Evolutionary conservation across 2,888 invertebrate genomes (phyloP).

Genomic region (Amiota mariae): DNA sequence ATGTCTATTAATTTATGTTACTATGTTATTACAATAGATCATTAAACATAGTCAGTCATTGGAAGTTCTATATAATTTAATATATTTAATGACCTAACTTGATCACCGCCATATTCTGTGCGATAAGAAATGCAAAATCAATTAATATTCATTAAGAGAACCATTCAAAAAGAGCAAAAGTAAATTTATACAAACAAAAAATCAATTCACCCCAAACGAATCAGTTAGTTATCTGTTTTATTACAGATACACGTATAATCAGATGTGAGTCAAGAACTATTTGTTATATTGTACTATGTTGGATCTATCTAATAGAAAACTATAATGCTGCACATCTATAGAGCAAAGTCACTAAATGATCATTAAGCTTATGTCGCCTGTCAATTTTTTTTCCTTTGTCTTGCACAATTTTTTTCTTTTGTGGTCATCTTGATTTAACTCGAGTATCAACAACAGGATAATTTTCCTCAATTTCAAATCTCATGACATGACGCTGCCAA

Average conservation of each 20-base stretch:
- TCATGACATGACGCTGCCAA: conserved; percentile 16
- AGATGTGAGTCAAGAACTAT: too few relatives aligned
- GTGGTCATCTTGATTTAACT: conserved; percentile 7
- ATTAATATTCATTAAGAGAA: background rate
- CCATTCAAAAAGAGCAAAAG: background rate
- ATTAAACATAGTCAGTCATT: too few relatives aligned
- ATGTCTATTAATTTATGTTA: too few relatives aligned
- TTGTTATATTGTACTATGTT: too few relatives aligned
- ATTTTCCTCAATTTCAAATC: background rate
- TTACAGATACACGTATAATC: too few relatives aligned
- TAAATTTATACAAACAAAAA: background rate
- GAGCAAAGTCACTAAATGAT: conserved; percentile 21
- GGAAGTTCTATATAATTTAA: too few relatives aligned
- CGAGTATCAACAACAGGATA: background rate
- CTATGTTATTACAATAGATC: too few relatives aligned
- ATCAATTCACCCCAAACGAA: conserved; percentile 2
- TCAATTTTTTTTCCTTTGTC: conserved; percentile 7
- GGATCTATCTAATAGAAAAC: too few relatives aligned
- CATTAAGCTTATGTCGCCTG: conserved; percentile 24
- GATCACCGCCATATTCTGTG: too few relatives aligned
- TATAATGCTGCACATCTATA: background rate
- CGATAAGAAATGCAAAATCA: background rate
- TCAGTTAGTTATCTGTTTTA: background rate
- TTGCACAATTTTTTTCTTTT: background rate
- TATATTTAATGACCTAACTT: too few relatives aligned